phyloP scores from a whole-genome alignment of 1,140 invertebrate genomes.

The Drosophila navojoa region DNA sequence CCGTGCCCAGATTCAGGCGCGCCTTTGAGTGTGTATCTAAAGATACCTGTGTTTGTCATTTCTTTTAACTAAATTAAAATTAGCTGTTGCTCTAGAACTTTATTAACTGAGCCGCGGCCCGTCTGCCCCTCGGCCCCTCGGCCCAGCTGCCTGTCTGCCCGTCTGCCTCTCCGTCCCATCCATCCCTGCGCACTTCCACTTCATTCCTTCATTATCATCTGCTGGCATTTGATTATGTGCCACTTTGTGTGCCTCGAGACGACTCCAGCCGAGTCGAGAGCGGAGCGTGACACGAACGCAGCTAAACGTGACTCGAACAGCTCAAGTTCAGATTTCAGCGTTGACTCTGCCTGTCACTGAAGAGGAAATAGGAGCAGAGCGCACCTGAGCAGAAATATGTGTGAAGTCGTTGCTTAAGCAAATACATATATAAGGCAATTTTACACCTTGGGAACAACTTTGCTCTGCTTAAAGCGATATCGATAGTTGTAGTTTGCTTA shows the following conservation, averaged over 20 bases:
- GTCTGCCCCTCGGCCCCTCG: background rate
- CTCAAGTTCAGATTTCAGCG: no score
- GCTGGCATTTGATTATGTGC: slow-evolving; percentile 38
- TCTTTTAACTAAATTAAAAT: slow-evolving; percentile 75
- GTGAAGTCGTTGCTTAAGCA: no score
- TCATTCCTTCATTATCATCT: slow-evolving; percentile 15
- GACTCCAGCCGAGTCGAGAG: background rate
- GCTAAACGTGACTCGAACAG: background rate
- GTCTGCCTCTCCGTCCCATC: background rate
- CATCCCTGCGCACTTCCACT: background rate
- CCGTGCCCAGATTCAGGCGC: slow-evolving; percentile 34
- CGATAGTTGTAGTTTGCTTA: no score
- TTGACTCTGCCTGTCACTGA: no score
- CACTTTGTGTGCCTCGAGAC: slow-evolving; percentile 20
- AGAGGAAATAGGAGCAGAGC: no score
- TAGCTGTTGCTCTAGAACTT: slow-evolving; percentile 57
- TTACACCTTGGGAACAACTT: no score
- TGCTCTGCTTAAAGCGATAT: no score
- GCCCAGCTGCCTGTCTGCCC: background rate
- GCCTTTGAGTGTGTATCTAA: background rate
- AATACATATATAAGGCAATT: no score
- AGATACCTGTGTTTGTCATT: slow-evolving; percentile 15
- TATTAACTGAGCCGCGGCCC: slow-evolving; percentile 53
- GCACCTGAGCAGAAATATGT: no score
- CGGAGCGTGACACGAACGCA: slow-evolving; percentile 5